phyloP scores from a whole-genome alignment of 2,888 invertebrate genomes.

The Lycaena phlaeas region DNA sequence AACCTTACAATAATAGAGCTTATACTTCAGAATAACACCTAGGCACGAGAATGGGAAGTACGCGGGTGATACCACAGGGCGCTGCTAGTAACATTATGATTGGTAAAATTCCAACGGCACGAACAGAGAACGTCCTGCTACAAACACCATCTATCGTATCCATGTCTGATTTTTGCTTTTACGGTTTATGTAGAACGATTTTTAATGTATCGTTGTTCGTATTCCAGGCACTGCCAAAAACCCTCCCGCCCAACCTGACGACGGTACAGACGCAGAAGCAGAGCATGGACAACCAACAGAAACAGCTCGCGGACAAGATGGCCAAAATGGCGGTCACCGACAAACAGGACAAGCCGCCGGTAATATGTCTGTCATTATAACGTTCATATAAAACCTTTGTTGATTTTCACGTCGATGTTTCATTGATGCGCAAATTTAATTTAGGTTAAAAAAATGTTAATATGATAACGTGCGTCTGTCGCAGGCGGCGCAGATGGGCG shows the following conservation, averaged over 20 bases:
- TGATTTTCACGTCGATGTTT: too few species aligned
- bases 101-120: too few species aligned
- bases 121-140: background rate
- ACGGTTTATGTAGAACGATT: too few species aligned
- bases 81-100: too few species aligned
- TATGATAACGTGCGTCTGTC: constrained; percentile 39
- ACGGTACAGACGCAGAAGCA: constrained; percentile 38
- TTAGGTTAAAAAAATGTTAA: too few species aligned
- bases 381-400: too few species aligned
- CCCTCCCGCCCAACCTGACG: constrained; percentile 45
- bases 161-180: background rate
- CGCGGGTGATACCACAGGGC: too few species aligned
- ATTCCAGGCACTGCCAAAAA: constrained; percentile 49
- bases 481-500: constrained; percentile 31
- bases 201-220: background rate
- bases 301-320: constrained; percentile 51
- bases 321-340: constrained; percentile 51
- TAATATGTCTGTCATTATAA: constrained; percentile 27
- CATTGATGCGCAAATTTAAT: too few species aligned
- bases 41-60: too few species aligned
- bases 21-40: too few species aligned
- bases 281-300: constrained; percentile 38
- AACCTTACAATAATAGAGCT: too few species aligned
- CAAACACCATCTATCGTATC: background rate
- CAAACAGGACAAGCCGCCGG: constrained; percentile 34